Evolutionary conservation across 1,140 invertebrate species (phyloP), one percentile per base, ranked within the genome.

Genomic region (Cydia amplana): DNA sequence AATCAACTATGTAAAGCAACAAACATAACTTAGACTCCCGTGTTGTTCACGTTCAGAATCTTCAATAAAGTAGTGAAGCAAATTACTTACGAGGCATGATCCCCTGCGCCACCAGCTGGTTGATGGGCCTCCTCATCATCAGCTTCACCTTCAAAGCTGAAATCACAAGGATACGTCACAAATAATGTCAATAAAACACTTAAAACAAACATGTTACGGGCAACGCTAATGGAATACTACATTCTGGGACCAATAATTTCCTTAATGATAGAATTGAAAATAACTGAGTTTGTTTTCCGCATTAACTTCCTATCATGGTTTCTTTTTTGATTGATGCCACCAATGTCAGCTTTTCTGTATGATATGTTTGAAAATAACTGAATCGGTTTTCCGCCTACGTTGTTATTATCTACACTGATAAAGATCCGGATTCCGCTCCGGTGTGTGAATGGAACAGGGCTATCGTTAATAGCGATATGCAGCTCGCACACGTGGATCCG

Each of bases 71-170:
- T 60, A 60, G 12, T 14, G 0, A 60, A 12, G 18, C 74, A 18
- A 64, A 40, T 75, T 83, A 98, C 98, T 98, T 96, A 99, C 98
- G 97, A 91, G 98, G 98, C 95, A 99, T 97, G 86, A 99, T 99
- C 93, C 98, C 98, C 95, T 99, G 98, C 80, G 97, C 98, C 80
- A 99, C 97, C 77, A 99, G 95, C 93, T 99, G 98, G 93, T 97
- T 98, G 83, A 98, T 96, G 65, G 98, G 98, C 85, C 98, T 94
- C 89, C 98, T 95, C 91, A 98, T 95, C 97, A 99, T 97, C 92
- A 99, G 94, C 94, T 99, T 99, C 88, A 99, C 96, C 94, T 99
- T 99, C 83, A 99, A 94, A 84, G 98, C 98, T 99, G 95, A 75
- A 96, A 96, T 92, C 82, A 93, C 93, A 93, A 28, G 76, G 74